These are phyloP conservation scores for Cheilosia vulpina DNA, from an alignment of 2,888 invertebrate genomes.

Conservation along the genomic window DNA sequence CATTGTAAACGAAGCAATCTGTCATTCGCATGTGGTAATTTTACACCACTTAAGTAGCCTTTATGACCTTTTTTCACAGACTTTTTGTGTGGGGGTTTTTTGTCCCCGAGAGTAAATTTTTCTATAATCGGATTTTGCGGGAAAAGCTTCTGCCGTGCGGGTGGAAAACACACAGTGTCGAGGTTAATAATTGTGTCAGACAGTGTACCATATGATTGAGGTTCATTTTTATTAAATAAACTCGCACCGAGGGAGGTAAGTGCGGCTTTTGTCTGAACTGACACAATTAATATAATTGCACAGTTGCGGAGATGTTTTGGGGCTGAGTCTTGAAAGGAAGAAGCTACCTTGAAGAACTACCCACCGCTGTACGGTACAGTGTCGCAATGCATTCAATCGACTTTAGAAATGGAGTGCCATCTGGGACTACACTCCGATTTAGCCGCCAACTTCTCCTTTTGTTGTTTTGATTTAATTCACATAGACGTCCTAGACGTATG, in stretches of 20 bases:
- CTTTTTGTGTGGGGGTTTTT: conserved; percentile 9
- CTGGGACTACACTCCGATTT: too few species aligned
- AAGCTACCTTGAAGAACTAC: too few species aligned
- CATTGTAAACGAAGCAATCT: conserved; percentile 71
- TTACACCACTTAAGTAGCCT: conserved; percentile 75
- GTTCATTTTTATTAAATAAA: conserved; percentile 49
- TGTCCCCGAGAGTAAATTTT: conserved; percentile 33
- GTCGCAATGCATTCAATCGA: too few species aligned
- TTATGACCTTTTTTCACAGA: conserved; percentile 60
- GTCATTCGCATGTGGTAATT: conserved; percentile 73
- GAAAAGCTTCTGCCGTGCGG: background rate
- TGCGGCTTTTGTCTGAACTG: background rate
- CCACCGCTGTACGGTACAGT: too few species aligned
- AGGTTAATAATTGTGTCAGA: conserved; percentile 54
- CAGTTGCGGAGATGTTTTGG: background rate
- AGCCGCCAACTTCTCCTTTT: too few species aligned
- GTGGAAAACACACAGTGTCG: background rate
- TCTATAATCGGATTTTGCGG: conserved; percentile 64
- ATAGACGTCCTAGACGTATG: too few species aligned
- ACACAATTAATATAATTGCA: conserved; percentile 8
- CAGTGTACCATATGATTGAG: conserved; percentile 24
- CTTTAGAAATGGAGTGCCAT: too few species aligned
- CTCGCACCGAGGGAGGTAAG: conserved; percentile 1
- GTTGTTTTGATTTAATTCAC: too few species aligned
- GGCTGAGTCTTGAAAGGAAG: too few species aligned